Evolutionary conservation across 2,888 invertebrate species (phyloP).

Genomic region (Mesodorylaimus sp.): DNA sequence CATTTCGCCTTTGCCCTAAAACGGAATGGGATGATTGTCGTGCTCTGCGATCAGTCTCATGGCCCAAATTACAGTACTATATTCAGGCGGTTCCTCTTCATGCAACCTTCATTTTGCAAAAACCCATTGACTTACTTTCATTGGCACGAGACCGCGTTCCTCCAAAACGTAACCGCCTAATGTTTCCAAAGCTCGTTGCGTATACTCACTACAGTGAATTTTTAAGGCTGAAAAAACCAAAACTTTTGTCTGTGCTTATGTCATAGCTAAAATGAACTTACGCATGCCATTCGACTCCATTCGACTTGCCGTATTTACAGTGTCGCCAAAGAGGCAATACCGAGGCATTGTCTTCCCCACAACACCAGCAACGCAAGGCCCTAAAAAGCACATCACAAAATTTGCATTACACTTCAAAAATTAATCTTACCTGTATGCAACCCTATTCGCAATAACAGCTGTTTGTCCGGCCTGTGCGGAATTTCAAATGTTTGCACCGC

Average conservation of each 20-base stretch:
- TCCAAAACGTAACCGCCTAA: slow-evolving; percentile 21
- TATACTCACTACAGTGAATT: slow-evolving; percentile 24
- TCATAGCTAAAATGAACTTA: background rate
- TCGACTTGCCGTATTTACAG: slow-evolving; percentile 2
- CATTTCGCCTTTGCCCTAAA: slow-evolving; percentile 28
- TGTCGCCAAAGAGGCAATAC: slow-evolving; percentile 32
- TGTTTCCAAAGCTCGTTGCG: slow-evolving; percentile 16
- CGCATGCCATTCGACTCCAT: slow-evolving; percentile 2
- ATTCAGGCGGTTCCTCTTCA: too few relatives aligned
- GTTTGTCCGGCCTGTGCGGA: slow-evolving; percentile 22
- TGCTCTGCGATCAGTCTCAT: too few relatives aligned
- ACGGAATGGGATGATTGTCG: too few relatives aligned
- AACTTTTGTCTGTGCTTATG: too few relatives aligned
- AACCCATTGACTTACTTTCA: slow-evolving; percentile 16
- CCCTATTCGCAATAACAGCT: slow-evolving; percentile 25
- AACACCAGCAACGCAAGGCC: slow-evolving; percentile 32
- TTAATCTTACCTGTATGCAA: slow-evolving; percentile 23
- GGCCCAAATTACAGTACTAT: too few relatives aligned
- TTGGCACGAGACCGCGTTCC: slow-evolving; percentile 21
- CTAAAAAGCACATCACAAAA: too few relatives aligned
- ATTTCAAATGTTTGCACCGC: slow-evolving; percentile 24
- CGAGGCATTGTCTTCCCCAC: slow-evolving; percentile 34
- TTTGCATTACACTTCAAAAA: too few relatives aligned
- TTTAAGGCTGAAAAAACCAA: too few relatives aligned
- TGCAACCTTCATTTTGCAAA: background rate